These are phyloP conservation scores for Helicolenus hilgendorfi DNA, from an alignment of 2,797 vertebrate genomes.

Conservation along the genomic window DNA sequence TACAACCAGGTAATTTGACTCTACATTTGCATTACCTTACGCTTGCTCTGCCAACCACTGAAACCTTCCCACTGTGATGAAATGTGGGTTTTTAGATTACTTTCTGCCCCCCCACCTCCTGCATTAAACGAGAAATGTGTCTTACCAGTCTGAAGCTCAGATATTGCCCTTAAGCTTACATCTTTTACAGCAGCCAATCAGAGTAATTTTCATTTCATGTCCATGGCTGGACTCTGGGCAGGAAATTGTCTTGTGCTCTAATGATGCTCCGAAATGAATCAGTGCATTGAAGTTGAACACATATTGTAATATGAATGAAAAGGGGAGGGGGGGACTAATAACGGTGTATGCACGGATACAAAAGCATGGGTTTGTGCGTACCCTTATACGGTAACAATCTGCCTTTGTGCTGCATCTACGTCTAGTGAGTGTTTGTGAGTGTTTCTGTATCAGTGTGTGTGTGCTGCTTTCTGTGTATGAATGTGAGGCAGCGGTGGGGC, in stretches of 20 bases:
- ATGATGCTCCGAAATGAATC: constrained; percentile 68
- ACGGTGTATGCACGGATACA: constrained; percentile 28
- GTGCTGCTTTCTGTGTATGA: constrained; percentile 26
- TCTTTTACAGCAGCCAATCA: constrained; percentile 60
- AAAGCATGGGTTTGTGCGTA: constrained; percentile 11
- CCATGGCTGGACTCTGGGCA: constrained; percentile 31
- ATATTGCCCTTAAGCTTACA: constrained; percentile 54
- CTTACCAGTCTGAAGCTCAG: constrained; percentile 27
- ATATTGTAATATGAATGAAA: constrained; percentile 55
- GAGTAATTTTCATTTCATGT: constrained; percentile 58
- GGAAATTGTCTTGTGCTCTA: constrained; percentile 75
- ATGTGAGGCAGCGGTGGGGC: constrained; percentile 47
- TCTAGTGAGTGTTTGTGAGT: not conserved
- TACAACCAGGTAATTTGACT: not conserved
- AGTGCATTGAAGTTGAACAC: constrained; percentile 50
- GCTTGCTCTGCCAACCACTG: not conserved
- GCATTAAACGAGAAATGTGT: constrained; percentile 51
- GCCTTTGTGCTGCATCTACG: constrained; percentile 13
- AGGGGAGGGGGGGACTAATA: constrained; percentile 34
- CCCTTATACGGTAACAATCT: not conserved
- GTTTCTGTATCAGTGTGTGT: not conserved
- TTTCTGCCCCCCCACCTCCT: not conserved
- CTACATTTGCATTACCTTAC: not conserved
- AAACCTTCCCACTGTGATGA: constrained; percentile 36
- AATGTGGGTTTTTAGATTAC: constrained; percentile 38